Conservation (phyloP, 2,797 vertebrate species). For the Bradypodion pumilum region DNA sequence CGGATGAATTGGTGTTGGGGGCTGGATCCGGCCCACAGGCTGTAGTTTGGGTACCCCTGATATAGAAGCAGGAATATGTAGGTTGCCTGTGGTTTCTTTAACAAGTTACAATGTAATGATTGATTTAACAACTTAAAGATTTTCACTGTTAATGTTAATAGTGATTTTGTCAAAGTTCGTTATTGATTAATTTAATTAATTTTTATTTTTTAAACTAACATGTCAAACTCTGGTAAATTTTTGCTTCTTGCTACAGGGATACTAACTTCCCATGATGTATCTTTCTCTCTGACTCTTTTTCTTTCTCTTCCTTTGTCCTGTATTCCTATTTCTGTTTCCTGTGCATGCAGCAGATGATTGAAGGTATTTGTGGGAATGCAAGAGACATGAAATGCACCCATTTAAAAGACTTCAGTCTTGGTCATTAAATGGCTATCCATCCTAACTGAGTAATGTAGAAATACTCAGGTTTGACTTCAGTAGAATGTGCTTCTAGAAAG, state of each 20-base stretch:
- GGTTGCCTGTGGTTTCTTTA: neutral
- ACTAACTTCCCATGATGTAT: slow-evolving; percentile 57
- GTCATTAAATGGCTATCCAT: neutral
- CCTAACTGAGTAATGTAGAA: neutral
- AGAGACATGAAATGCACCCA: slow-evolving; percentile 12
- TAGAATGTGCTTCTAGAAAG: neutral
- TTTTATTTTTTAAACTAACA: neutral
- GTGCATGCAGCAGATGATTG: slow-evolving; percentile 61
- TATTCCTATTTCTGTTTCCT: slow-evolving; percentile 1
- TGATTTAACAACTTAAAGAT: neutral
- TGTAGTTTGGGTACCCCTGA: too few relatives aligned
- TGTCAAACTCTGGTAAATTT: neutral
- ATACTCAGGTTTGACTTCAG: neutral
- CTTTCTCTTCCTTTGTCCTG: neutral
- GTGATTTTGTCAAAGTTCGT: neutral
- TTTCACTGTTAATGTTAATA: neutral
- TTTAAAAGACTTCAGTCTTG: neutral
- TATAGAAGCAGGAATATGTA: neutral
- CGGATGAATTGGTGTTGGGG: too few relatives aligned
- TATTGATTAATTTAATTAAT: neutral
- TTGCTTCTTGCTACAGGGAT: slow-evolving; percentile 42
- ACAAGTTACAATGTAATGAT: neutral
- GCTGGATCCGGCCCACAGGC: too few relatives aligned
- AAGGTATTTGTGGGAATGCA: slow-evolving; percentile 60
- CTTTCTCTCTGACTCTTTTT: slow-evolving; percentile 41